Base-by-base conservation (phyloP, 2,888 invertebrate genomes). In the Ectropis crepuscularia region DNA sequence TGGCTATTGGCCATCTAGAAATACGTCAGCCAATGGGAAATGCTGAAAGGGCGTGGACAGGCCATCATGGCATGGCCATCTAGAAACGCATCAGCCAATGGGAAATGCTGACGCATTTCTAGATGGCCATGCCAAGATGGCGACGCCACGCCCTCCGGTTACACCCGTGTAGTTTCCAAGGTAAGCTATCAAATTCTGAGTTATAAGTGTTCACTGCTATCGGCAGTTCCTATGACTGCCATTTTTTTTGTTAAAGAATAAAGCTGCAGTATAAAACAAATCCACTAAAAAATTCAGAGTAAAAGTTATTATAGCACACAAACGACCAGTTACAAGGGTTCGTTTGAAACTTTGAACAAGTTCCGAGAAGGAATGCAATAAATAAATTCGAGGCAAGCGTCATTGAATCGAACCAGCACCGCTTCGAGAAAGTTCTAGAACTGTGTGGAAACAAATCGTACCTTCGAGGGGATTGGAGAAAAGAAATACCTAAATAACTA, bases 371-470 rank as follows among this genome's bases (percentile, higher is more conserved):
- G 28, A 45, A 54, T 54, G 37, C 45, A 54, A 54, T 46, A 54
- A 54, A 45, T 54, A 54, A 54, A 46, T 53, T 42, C 43, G 45
- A 28, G 12, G 9, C 53, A 37, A 53, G 43, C 37, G 43, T 12
- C 45, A 41, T 54, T 38, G 54, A 45, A 54, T 41, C n/a, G 53
- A 51, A 41, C 43, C 53, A 46, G 12, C 37, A 39, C 28, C 42
- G 39, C 39, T 43, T 5, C 37, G 10, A 6, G 36, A 53, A 43
- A 53, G 28, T 53, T 53, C 39, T 51, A 11, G 41, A 51, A 41
- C 51, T 16, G 41, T 41, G 11, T 36, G 12, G 39, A 51, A 28
- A 51, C 16, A 16, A 51, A 41, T 12, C 39, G 39, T 41, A 51
- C 51, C 16, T 51, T 38, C 5, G 49, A 49, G 49, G 8, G 38